A percentile compares a stretch with the other conserved stretches of the same genome.
These are phyloP conservation scores for Papilio protenor DNA, from an alignment of 2,888 invertebrate genomes.

Conservation along the genomic window DNA sequence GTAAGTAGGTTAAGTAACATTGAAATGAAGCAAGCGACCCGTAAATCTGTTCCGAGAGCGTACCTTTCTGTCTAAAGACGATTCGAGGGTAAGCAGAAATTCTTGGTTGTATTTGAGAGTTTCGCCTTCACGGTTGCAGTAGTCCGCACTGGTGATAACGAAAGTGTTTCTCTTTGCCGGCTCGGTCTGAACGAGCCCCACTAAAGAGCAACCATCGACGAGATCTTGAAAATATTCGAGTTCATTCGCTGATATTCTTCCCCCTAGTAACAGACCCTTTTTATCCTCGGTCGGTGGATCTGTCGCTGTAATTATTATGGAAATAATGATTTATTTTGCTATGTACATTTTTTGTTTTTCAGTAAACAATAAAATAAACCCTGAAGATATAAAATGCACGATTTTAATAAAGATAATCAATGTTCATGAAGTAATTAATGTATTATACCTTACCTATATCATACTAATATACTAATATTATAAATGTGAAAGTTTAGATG, in stretches of 20 bases:
- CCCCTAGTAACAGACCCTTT: conserved; percentile 70
- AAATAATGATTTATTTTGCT: neutral
- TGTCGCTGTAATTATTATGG: conserved; percentile 55
- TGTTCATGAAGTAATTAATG: neutral
- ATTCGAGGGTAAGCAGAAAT: conserved; percentile 70
- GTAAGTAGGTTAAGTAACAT: conserved; percentile 11
- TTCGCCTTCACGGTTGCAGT: conserved; percentile 72
- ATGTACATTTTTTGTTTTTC: conserved; percentile 37
- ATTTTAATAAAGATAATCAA: neutral
- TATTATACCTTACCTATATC: too few species aligned
- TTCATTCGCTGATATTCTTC: conserved; percentile 70
- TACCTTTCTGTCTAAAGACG: conserved; percentile 68
- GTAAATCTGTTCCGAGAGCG: neutral
- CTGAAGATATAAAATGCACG: neutral
- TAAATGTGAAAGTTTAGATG: too few species aligned
- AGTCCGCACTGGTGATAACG: conserved; percentile 73
- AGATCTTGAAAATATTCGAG: conserved; percentile 73
- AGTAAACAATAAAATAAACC: conserved; percentile 28
- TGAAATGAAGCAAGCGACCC: conserved; percentile 4
- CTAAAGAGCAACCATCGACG: conserved; percentile 69
- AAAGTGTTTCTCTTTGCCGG: conserved; percentile 68
- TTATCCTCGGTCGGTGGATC: conserved; percentile 67
- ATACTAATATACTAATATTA: too few species aligned
- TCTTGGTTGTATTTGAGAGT: conserved; percentile 75
- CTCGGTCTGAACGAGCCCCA: conserved; percentile 55